phyloP scores from a whole-genome alignment of 2,113 vertebrate genomes.

The Mesoclemmys tuberculata region DNA sequence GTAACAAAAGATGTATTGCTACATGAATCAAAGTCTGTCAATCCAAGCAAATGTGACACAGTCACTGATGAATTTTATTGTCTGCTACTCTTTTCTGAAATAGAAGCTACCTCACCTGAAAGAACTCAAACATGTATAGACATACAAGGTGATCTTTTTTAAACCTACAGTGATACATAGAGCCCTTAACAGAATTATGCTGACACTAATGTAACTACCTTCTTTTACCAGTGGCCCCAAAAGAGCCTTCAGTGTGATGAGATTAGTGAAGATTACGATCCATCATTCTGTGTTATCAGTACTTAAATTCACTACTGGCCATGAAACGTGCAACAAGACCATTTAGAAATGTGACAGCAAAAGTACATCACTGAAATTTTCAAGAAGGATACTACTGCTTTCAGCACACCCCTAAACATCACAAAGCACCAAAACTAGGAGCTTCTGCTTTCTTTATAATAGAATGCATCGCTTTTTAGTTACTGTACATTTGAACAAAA shows the following conservation, averaged over 20 bases:
- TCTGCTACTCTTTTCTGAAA: slow-evolving; percentile 25
- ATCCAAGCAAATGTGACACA: neutral
- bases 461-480: neutral
- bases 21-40: neutral
- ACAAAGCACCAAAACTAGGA: slow-evolving; percentile 8
- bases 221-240: neutral
- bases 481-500: neutral
- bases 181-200: neutral
- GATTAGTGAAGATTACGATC: neutral
- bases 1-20: slow-evolving; percentile 51
- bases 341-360: slow-evolving; percentile 48
- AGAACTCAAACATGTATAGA: neutral
- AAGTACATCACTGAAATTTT: slow-evolving; percentile 56
- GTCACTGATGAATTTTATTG: slow-evolving; percentile 14
- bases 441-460: neutral
- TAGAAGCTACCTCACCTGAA: slow-evolving; percentile 1
- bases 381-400: slow-evolving; percentile 17
- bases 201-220: neutral
- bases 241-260: slow-evolving; percentile 19
- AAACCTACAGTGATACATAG: neutral
- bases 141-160: neutral
- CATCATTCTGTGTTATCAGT: slow-evolving; percentile 3
- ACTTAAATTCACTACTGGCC: slow-evolving; percentile 24
- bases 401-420: slow-evolving; percentile 28
- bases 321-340: slow-evolving; percentile 2